phyloP scores from a whole-genome alignment of 2,113 vertebrate species.

The Cyprinodon brontotheroides region DNA sequence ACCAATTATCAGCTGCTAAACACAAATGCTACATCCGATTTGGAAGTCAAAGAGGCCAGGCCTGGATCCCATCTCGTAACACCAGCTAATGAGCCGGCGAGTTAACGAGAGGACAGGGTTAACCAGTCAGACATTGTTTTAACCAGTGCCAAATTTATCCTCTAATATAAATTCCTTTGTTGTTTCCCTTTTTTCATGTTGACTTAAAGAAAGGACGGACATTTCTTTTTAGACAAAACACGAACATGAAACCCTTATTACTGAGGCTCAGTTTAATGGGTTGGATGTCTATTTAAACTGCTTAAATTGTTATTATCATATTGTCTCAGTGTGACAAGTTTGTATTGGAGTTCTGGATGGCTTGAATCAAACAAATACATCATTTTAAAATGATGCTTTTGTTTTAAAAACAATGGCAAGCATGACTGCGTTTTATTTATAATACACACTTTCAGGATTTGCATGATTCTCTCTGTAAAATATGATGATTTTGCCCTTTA shows the following conservation, averaged over 20 bases:
- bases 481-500: background rate
- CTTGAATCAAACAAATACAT: too few species aligned
- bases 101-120: conserved; percentile 46
- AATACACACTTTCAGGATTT: background rate
- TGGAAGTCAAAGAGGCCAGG: conserved; percentile 19
- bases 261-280: conserved; percentile 55
- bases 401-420: background rate
- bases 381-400: background rate
- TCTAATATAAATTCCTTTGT: conserved; percentile 49
- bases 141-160: conserved; percentile 24
- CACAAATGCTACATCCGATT: conserved; percentile 54
- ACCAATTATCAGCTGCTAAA: conserved; percentile 78
- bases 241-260: conserved; percentile 54
- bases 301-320: too few species aligned
- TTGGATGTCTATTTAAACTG: background rate
- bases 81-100: conserved; percentile 78
- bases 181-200: conserved; percentile 44
- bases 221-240: conserved; percentile 32
- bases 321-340: too few species aligned
- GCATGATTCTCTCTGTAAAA: background rate
- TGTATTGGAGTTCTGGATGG: too few species aligned
- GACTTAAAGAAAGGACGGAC: conserved; percentile 38
- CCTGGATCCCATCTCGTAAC: conserved; percentile 68
- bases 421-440: too few species aligned
- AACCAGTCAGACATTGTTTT: conserved; percentile 34